Conservation (phyloP, 2,113 vertebrate genomes). For the Argyrosomus japonicus region DNA sequence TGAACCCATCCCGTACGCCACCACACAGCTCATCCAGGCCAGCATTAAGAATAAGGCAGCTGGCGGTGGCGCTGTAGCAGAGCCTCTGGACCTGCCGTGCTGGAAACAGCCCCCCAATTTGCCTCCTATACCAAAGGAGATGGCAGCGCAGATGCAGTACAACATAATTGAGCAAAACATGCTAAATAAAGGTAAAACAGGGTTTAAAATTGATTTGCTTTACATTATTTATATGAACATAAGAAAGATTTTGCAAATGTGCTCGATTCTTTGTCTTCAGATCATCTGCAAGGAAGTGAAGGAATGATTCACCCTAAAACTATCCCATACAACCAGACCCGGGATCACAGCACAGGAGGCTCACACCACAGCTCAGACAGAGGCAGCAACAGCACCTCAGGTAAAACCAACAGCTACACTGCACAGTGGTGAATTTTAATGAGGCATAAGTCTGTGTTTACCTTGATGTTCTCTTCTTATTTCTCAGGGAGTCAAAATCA, state of each 20-base stretch:
- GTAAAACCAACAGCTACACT: conserved; percentile 70
- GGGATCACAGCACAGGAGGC: conserved; percentile 91
- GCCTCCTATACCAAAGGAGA: conserved; percentile 89
- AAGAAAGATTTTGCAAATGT: neutral
- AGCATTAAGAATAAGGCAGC: conserved; percentile 87
- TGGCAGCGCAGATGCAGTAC: conserved; percentile 91
- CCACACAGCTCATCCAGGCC: conserved; percentile 95
- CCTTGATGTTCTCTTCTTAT: conserved; percentile 26
- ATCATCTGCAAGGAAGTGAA: conserved; percentile 85
- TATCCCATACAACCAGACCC: conserved; percentile 89
- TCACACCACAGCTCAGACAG: conserved; percentile 94
- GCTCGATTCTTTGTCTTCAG: conserved; percentile 50
- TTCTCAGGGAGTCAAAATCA: conserved; percentile 92
- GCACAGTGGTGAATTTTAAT: conserved; percentile 19
- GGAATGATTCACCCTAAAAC: conserved; percentile 84
- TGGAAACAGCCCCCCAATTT: conserved; percentile 88
- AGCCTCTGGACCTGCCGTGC: conserved; percentile 87
- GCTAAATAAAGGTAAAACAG: conserved; percentile 88
- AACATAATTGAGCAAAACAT: conserved; percentile 94
- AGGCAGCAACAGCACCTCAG: conserved; percentile 91
- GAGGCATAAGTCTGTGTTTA: conserved; percentile 36
- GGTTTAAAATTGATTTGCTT: neutral
- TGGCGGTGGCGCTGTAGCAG: conserved; percentile 49
- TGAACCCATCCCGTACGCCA: conserved; percentile 95
- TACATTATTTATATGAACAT: neutral